Evolutionary conservation across 2,113 vertebrate species (phyloP).

Genomic region (Ceyx margarethae): DNA sequence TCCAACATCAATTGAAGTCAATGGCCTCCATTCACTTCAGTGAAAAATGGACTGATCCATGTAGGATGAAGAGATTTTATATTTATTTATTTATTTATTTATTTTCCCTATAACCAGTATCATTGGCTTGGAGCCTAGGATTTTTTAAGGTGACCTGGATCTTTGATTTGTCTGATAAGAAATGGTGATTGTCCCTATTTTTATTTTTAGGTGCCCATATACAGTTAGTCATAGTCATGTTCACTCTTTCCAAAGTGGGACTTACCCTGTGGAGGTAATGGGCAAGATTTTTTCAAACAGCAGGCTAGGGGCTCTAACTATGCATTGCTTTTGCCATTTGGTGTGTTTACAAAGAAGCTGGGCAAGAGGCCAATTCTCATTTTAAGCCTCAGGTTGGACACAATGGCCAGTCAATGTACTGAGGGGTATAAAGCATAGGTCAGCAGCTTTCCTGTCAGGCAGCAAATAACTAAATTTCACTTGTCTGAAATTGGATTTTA

Average conservation of each 20-base stretch:
- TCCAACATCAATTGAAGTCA: background rate
- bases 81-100: background rate
- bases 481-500: slow-evolving; percentile 47
- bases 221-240: background rate
- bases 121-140: background rate
- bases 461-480: slow-evolving; percentile 36
- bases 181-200: background rate
- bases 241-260: background rate
- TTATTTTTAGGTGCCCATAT: slow-evolving; percentile 26
- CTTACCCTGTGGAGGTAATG: background rate
- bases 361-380: slow-evolving; percentile 24
- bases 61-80: background rate
- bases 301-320: background rate
- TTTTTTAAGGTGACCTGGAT: slow-evolving; percentile 24
- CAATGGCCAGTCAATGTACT: background rate
- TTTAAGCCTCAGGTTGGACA: slow-evolving; percentile 29
- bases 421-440: slow-evolving; percentile 4
- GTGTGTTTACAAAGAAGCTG: slow-evolving; percentile 24
- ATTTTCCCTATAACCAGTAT: background rate
- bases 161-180: background rate
- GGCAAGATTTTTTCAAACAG: background rate
- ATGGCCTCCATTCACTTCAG: background rate
- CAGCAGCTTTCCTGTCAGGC: slow-evolving; percentile 52
- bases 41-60: background rate
- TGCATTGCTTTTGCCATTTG: background rate